Evolutionary conservation across 2,797 vertebrate species (phyloP), one percentile per base, ranked within the genome.

Genomic region (Lagodon rhomboides): DNA sequence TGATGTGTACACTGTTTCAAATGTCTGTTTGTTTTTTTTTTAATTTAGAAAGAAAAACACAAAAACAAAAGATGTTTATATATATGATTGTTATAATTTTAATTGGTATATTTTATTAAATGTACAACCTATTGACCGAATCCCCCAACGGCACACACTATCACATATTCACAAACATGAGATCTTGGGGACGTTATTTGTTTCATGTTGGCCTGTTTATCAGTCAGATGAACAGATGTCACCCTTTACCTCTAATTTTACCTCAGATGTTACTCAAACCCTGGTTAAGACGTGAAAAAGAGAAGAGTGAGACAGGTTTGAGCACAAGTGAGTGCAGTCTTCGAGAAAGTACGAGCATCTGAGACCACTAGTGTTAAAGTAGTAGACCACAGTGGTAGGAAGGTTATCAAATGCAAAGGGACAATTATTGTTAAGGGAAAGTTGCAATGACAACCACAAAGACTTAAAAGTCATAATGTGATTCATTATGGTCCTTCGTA

Each of bases 21-120:
- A 93, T 88, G 92, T 91, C 88, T 66, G 53, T 79, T 91, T 85
- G 65, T 80, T 82, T 83, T 60, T 72, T 4, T 88, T 92, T 92
- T 91, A 53, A 87, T 94, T 95, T 92, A 89, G 77, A 84, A 80
- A 92, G 85, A 91, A 92, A 92, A 93, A 86, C 72, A 78, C 83
- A 85, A 87, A 91, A 91, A 92, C 88, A 89, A 89, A 92, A 91
- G 85, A 90, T 93, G 93, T 95, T 94, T 94, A 93, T 94, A 94
- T 93, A 91, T 94, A 93, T 92, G 82, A 94, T 94, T 94, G 91
- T 93, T 91, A 91, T 94, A 77, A 92, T 90, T 94, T 94, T 85
- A 92, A 95, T 93, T 92, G 92, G 87, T 95, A 92, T 94, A 93
- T 95, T 95, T 95, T 93, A 92, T 90, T 92, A 93, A 91, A 93